These are phyloP conservation scores for Crotalus horridus DNA, from an alignment of 2,113 vertebrate species.

Conservation along the genomic window DNA sequence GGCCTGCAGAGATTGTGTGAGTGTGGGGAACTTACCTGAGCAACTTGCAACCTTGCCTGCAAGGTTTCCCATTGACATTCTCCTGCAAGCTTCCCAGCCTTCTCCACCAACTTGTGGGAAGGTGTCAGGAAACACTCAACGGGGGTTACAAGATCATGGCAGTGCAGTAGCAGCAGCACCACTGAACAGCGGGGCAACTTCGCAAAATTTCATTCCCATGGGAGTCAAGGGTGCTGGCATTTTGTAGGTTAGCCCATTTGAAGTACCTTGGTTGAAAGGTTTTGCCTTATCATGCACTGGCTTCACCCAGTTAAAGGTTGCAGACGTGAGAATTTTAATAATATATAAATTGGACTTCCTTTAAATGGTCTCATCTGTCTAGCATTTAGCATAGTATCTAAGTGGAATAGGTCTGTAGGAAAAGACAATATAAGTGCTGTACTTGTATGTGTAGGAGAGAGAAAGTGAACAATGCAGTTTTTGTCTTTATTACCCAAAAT, in stretches of 20 bases:
- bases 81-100: too few species aligned
- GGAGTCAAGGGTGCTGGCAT: too few species aligned
- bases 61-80: too few species aligned
- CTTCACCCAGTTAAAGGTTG: background rate
- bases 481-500: background rate
- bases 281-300: background rate
- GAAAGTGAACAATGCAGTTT: background rate
- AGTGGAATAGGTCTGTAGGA: background rate
- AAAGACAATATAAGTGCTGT: background rate
- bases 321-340: background rate
- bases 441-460: background rate
- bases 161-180: background rate
- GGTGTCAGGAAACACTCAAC: too few species aligned
- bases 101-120: too few species aligned
- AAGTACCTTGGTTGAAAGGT: background rate
- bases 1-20: background rate
- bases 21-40: background rate
- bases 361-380: background rate
- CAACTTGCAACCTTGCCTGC: background rate
- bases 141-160: background rate
- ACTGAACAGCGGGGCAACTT: background rate
- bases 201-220: background rate
- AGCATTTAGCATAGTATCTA: background rate
- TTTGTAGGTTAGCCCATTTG: background rate
- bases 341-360: background rate